phyloP scores from a whole-genome alignment of 2,797 vertebrate genomes.

The Pseudomugil tenellus region DNA sequence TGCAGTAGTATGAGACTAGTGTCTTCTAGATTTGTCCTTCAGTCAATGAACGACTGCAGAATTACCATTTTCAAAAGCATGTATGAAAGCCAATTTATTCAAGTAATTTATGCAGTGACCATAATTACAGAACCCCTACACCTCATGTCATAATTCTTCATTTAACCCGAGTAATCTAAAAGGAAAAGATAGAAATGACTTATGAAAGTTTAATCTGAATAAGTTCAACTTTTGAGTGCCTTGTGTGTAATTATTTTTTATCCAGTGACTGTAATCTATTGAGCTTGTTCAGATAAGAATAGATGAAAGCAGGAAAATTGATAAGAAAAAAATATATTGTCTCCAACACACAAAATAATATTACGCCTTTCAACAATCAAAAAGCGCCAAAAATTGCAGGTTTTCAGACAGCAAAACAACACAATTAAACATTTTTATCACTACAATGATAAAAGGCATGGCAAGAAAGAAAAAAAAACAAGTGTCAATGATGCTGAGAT shows the following conservation, averaged over 20 bases:
- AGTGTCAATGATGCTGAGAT: constrained; percentile 3
- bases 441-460: constrained; percentile 11
- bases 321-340: not conserved
- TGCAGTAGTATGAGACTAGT: not conserved
- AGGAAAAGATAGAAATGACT: constrained; percentile 15
- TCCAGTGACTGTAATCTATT: not conserved
- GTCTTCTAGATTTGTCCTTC: constrained; percentile 18
- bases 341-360: not conserved
- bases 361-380: constrained; percentile 4
- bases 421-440: not conserved
- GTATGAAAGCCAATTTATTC: constrained; percentile 36
- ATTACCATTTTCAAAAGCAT: constrained; percentile 31
- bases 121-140: constrained; percentile 33
- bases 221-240: constrained; percentile 1
- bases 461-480: constrained; percentile 1
- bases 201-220: constrained; percentile 13
- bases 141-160: constrained; percentile 35
- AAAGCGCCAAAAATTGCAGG: not conserved
- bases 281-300: not conserved
- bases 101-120: constrained; percentile 35
- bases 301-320: not conserved
- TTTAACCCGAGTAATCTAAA: constrained; percentile 16
- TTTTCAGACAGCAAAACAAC: constrained; percentile 13
- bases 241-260: not conserved
- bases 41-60: constrained; percentile 25